Base-by-base conservation (phyloP, 2,888 invertebrate species). In the Conchocele bisecta region DNA sequence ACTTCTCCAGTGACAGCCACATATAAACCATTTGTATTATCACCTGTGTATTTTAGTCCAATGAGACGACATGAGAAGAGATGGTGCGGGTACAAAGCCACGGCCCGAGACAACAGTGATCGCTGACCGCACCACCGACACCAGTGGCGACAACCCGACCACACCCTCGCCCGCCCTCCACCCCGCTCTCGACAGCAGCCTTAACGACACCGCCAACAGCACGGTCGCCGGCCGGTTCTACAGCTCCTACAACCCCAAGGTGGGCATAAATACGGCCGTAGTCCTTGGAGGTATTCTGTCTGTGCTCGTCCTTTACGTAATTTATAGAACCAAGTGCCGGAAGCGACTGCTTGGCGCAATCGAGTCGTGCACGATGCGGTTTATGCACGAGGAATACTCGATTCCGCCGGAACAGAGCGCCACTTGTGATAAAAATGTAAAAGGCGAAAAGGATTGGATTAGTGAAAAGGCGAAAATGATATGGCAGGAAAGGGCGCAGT, bases 41-140 rank as follows among this genome's bases (percentile, higher is more conserved):
- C n/a, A n/a, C n/a, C n/a, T n/a, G n/a, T n/a, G n/a, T n/a, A n/a
- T n/a, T n/a, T n/a, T n/a, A n/a, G n/a, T n/a, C n/a, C n/a, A n/a
- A n/a, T n/a, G n/a, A n/a, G 83, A 83, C 79, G 83, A 81, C 64
- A 85, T 85, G 85, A 83, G 65, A 75, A 81, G 63, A 76, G 78
- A 76, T 74, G 74, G 51, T 50, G 51, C 68, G 63, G 64, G 39
- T 33, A 39, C 65, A 64, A 66, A 51, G 61, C 51, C 58, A 66
- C 56, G 46, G 54, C 61, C 65, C 56, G 70, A 57, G 72, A 63
- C 54, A 63, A 63, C 61, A 28, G 72, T 69, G 61, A 72, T 31
- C 17, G 35, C n/a, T 28, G 11, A 29, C 3, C 39, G 11, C 24
- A 61, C 35, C 2, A 42, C 31, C 33, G 29, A 29, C 48, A 48